Evolutionary conservation across 1,140 invertebrate genomes (phyloP).

Genomic region (Leguminivora glycinivorella): DNA sequence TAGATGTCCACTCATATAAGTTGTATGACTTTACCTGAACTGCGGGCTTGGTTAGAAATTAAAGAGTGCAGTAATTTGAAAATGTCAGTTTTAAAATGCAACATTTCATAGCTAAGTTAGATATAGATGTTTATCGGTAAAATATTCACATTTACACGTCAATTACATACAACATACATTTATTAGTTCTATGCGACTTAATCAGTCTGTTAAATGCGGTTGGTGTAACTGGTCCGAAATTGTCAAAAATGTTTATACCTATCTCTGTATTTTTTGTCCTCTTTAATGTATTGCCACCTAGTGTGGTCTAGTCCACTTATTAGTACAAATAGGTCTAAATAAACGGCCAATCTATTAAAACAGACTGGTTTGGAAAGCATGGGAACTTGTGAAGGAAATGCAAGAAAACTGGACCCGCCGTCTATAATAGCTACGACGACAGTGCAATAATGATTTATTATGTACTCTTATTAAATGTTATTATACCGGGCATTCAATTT

Average conservation of each 20-base stretch:
- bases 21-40: background rate
- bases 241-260: too few species aligned
- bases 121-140: too few species aligned
- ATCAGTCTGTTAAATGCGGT: too few species aligned
- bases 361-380: slow-evolving; percentile 46
- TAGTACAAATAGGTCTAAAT: slow-evolving; percentile 11
- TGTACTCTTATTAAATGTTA: slow-evolving; percentile 26
- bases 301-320: slow-evolving; percentile 7
- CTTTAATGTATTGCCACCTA: too few species aligned
- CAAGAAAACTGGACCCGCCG: slow-evolving; percentile 34
- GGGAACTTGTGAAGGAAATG: slow-evolving; percentile 43
- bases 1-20: background rate
- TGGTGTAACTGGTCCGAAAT: too few species aligned
- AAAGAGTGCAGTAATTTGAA: background rate
- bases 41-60: background rate
- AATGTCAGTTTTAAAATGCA: too few species aligned
- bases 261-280: too few species aligned
- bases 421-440: background rate
- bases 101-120: too few species aligned
- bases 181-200: too few species aligned
- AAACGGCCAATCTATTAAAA: slow-evolving; percentile 28
- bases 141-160: too few species aligned
- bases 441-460: slow-evolving; percentile 1
- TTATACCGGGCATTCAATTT: slow-evolving; percentile 24
- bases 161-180: too few species aligned